Conservation (phyloP, 2,113 vertebrate genomes). For the Ceyx margarethae region DNA sequence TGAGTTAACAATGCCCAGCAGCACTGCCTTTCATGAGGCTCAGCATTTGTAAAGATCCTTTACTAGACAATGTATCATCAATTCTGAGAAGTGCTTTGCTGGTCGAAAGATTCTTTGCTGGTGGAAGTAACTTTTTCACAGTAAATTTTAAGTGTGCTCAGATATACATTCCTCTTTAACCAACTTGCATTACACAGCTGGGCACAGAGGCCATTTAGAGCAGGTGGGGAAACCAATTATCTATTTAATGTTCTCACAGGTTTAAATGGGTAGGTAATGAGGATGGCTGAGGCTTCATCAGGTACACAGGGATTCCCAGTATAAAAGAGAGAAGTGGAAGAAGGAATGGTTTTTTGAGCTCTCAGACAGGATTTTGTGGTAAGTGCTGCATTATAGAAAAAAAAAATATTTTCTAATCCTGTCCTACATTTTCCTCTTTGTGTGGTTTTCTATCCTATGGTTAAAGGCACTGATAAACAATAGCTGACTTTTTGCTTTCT, state of each 20-base stretch:
- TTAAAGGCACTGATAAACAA: background rate
- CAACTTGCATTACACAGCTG: background rate
- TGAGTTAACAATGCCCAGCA: background rate
- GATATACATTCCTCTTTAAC: background rate
- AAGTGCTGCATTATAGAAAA: background rate
- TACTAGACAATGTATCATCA: background rate
- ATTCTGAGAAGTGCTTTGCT: background rate
- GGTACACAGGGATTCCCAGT: background rate
- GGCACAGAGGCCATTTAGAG: background rate
- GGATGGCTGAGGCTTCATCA: background rate
- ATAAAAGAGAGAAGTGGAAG: background rate
- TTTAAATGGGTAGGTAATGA: background rate
- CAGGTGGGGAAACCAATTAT: background rate
- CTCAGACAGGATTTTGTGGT: accelerated
- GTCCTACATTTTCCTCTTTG: accelerated
- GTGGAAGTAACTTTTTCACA: background rate
- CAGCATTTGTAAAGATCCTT: background rate
- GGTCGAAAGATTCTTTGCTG: background rate
- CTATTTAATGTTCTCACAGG: background rate
- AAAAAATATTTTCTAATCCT: accelerated
- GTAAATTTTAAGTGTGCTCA: background rate
- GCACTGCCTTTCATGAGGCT: background rate
- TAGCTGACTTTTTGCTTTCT: background rate
- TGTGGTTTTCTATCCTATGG: background rate
- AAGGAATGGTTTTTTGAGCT: accelerated